These are phyloP conservation scores for Ephialtes manifestator DNA, from an alignment of 2,888 invertebrate species.

Conservation along the genomic window DNA sequence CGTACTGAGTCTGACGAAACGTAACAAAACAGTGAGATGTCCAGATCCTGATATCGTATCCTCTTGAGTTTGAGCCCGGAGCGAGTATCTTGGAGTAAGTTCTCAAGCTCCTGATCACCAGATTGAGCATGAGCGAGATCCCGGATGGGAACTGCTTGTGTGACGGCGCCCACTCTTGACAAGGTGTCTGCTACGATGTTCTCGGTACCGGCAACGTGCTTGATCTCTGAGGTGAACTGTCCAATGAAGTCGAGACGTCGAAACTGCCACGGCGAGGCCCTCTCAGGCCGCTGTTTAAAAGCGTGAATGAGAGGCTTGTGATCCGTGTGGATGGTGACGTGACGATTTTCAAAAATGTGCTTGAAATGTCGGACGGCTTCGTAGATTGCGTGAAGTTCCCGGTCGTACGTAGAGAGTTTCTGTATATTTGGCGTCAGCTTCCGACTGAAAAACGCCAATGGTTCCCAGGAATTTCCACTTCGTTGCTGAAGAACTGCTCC, in stretches of 20 bases:
- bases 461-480: conserved; percentile 75
- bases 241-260: conserved; percentile 61
- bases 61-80: too few relatives aligned
- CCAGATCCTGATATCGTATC: background rate
- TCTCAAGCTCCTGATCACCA: conserved; percentile 1
- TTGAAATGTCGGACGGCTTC: conserved; percentile 45
- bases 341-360: conserved; percentile 81
- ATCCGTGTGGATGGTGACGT: conserved; percentile 61
- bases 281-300: conserved; percentile 44
- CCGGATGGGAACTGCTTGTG: conserved; percentile 37
- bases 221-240: conserved; percentile 57
- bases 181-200: conserved; percentile 61
- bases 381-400: too few relatives aligned
- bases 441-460: conserved; percentile 67
- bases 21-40: conserved; percentile 18
- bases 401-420: too few relatives aligned
- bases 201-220: conserved; percentile 48
- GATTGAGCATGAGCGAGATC: conserved; percentile 16
- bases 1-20: background rate
- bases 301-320: conserved; percentile 63
- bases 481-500: conserved; percentile 45
- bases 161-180: conserved; percentile 33
- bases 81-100: background rate
- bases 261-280: conserved; percentile 43
- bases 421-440: too few relatives aligned